Evolutionary conservation across 2,888 invertebrate species (phyloP).

Genomic region (Lasioglossum calceatum): DNA sequence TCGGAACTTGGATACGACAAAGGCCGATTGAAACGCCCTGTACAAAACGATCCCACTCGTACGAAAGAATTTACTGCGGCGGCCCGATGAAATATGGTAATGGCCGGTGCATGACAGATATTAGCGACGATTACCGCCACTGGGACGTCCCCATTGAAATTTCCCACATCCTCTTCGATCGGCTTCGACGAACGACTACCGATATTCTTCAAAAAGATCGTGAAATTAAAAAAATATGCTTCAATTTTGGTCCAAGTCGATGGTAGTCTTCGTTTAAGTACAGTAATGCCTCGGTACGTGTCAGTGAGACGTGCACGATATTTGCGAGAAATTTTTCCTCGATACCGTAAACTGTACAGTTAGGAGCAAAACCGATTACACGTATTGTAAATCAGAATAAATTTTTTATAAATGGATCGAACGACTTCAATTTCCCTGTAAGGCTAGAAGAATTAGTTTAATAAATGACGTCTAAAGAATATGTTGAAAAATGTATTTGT

Average conservation of each 20-base stretch:
- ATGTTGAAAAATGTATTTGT: no score
- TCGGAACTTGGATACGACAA: conserved; percentile 39
- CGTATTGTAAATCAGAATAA: no score
- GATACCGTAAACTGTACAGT: background rate
- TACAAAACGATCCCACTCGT: conserved; percentile 49
- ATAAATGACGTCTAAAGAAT: no score
- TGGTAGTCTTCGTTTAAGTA: background rate
- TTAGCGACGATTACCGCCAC: conserved; percentile 74
- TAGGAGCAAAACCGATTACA: no score
- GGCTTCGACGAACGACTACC: conserved; percentile 62
- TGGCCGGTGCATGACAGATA: conserved; percentile 72
- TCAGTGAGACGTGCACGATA: background rate
- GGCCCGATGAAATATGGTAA: conserved; percentile 70
- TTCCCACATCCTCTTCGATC: conserved; percentile 57
- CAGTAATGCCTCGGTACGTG: background rate
- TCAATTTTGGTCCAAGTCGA: background rate
- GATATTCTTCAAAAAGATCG: conserved; percentile 37
- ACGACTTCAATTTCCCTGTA: no score
- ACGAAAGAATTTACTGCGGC: conserved; percentile 67
- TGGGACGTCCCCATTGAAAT: conserved; percentile 47
- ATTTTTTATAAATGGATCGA: no score
- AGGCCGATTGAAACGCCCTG: conserved; percentile 64
- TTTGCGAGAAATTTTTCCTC: background rate
- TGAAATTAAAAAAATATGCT: background rate
- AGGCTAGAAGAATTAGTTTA: no score